Conservation (phyloP, 2,113 vertebrate species). For the Osmerus mordax region DNA sequence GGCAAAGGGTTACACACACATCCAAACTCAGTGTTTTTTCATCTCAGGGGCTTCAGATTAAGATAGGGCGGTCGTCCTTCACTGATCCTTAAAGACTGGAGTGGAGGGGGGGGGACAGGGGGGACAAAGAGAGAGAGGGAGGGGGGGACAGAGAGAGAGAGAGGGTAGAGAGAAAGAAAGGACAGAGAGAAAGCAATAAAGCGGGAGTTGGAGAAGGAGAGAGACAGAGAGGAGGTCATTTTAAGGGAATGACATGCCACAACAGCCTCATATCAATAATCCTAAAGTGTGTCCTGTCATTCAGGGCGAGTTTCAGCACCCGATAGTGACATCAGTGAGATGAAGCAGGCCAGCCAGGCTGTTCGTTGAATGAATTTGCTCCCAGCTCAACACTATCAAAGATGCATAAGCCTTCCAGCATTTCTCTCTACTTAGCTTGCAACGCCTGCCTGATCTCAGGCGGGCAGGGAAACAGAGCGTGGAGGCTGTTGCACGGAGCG, state of each 20-base stretch:
- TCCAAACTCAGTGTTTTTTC: slow-evolving; percentile 52
- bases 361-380: slow-evolving; percentile 45
- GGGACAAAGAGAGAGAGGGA: neutral
- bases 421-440: slow-evolving; percentile 4
- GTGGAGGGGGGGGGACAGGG: neutral
- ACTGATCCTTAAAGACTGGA: slow-evolving; percentile 27
- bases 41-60: slow-evolving; percentile 40
- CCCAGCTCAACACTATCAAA: slow-evolving; percentile 35
- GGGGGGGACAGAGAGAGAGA: neutral
- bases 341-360: slow-evolving; percentile 20
- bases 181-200: neutral
- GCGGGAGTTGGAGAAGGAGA: neutral
- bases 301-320: too few species aligned
- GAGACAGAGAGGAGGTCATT: too few species aligned
- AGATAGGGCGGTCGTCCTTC: slow-evolving; percentile 33
- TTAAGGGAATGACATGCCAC: too few species aligned
- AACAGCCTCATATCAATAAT: too few species aligned
- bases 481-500: neutral
- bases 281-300: too few species aligned
- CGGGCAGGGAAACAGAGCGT: neutral
- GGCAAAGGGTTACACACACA: slow-evolving; percentile 6
- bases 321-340: neutral
- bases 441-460: neutral
- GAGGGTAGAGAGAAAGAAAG: too few species aligned
- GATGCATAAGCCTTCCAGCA: slow-evolving; percentile 27